phyloP scores from a whole-genome alignment of 2,797 vertebrate genomes.

The Buphagus erythrorhynchus region DNA sequence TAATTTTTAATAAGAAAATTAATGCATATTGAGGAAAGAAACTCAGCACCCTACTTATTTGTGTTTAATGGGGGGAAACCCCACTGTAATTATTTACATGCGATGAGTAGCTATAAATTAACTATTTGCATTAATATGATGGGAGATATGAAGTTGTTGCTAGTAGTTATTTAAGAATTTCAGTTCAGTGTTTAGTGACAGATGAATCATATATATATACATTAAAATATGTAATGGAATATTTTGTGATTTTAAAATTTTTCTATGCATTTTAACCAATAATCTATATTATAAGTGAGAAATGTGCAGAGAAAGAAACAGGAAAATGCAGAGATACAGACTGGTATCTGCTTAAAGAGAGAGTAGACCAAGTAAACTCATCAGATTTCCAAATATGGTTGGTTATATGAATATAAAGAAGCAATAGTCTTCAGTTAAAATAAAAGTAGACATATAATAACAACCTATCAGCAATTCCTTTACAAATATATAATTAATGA shows the following conservation, averaged over 20 bases:
- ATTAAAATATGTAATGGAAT: neutral
- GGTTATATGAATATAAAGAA: neutral
- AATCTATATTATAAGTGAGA: neutral
- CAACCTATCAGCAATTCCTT: neutral
- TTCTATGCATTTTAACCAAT: neutral
- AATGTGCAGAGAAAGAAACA: neutral
- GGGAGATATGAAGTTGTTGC: neutral
- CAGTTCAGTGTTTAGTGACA: neutral
- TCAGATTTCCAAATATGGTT: neutral
- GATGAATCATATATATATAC: neutral
- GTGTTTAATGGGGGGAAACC: rapidly evolving
- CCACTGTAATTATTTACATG: neutral
- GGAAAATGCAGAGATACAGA: neutral
- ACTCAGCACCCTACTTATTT: neutral
- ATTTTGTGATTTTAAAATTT: neutral
- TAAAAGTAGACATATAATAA: neutral
- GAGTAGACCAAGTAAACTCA: neutral
- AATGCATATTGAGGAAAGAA: neutral
- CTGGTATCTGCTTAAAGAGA: neutral
- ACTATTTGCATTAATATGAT: neutral
- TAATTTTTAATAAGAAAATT: neutral
- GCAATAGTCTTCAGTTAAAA: neutral
- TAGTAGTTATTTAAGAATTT: neutral
- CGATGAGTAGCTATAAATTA: neutral
- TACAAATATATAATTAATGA: neutral